A percentile compares a stretch with the other conserved stretches of the same genome.
These are phyloP conservation scores for Synergus itoensis DNA, from an alignment of 2,888 invertebrate species.

Conservation along the genomic window DNA sequence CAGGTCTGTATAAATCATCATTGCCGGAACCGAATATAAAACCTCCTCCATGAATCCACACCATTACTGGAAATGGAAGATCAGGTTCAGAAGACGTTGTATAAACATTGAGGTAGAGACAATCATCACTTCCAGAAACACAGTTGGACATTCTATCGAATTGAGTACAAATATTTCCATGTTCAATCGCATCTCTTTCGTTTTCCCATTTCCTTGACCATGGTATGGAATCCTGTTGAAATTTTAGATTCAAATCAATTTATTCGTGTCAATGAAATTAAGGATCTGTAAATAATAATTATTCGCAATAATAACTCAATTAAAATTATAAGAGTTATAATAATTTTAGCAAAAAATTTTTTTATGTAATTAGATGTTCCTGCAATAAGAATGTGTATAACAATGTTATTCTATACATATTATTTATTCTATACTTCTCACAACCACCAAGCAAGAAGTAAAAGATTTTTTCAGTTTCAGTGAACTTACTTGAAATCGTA, in stretches of 20 bases:
- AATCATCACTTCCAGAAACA: slow-evolving; percentile 67
- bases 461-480: slow-evolving; percentile 44
- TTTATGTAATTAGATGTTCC: too few species aligned
- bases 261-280: not conserved
- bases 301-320: too few species aligned
- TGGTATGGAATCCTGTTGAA: slow-evolving; percentile 65
- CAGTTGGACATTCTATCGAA: slow-evolving; percentile 39
- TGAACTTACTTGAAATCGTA: slow-evolving; percentile 65
- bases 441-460: not conserved
- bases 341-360: too few species aligned
- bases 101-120: slow-evolving; percentile 71
- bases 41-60: slow-evolving; percentile 70
- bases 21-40: slow-evolving; percentile 62
- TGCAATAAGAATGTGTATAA: too few species aligned
- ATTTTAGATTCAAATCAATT: not conserved
- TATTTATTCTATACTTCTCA: slow-evolving; percentile 10
- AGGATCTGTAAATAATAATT: slow-evolving; percentile 44
- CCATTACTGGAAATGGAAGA: slow-evolving; percentile 63
- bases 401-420: too few species aligned
- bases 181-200: slow-evolving; percentile 61
- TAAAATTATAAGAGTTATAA: too few species aligned
- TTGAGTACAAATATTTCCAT: slow-evolving; percentile 56
- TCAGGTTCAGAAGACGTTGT: slow-evolving; percentile 44
- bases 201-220: slow-evolving; percentile 63
- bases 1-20: slow-evolving; percentile 63